These are phyloP conservation scores for Cisticola juncidis DNA, from an alignment of 2,113 vertebrate species.

Conservation along the genomic window DNA sequence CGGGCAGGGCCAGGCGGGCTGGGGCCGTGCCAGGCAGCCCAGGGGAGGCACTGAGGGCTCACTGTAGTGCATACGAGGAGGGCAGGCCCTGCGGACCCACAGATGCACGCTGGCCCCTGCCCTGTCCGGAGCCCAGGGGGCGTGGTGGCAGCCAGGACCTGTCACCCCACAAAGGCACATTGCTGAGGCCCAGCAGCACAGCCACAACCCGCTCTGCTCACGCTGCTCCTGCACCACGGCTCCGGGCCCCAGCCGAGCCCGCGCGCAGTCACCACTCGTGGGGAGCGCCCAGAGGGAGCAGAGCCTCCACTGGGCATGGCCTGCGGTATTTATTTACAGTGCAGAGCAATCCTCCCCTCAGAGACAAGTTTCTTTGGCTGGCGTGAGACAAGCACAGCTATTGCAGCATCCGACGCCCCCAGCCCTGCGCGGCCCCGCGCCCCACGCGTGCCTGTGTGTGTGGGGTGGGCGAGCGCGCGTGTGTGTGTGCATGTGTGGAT, in stretches of 20 bases:
- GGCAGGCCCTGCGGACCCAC: background rate
- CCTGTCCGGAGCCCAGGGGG: background rate
- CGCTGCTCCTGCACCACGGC: background rate
- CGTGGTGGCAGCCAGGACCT: background rate
- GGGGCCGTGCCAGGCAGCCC: background rate
- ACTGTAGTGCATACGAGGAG: slow-evolving; percentile 8
- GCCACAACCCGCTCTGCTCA: background rate
- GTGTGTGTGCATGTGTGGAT: slow-evolving; percentile 55
- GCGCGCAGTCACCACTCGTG: slow-evolving; percentile 27
- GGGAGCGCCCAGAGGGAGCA: slow-evolving; percentile 43
- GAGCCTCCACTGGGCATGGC: slow-evolving; percentile 28
- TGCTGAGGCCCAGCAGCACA: slow-evolving; percentile 55
- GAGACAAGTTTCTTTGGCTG: slow-evolving; percentile 78
- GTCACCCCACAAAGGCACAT: slow-evolving; percentile 64
- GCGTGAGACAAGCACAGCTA: slow-evolving; percentile 74
- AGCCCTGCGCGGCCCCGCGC: slow-evolving; percentile 58
- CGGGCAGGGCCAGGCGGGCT: background rate
- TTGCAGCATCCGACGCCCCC: slow-evolving; percentile 23
- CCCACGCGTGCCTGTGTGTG: slow-evolving; percentile 28
- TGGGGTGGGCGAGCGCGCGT: background rate
- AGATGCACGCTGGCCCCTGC: background rate
- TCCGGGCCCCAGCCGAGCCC: background rate
- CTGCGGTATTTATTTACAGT: slow-evolving; percentile 36
- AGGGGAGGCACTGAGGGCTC: slow-evolving; percentile 53
- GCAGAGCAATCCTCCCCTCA: slow-evolving; percentile 15